Evolutionary conservation across 2,113 vertebrate species (phyloP), one percentile per base, ranked within the genome.

Genomic region (Pedionomus torquatus): DNA sequence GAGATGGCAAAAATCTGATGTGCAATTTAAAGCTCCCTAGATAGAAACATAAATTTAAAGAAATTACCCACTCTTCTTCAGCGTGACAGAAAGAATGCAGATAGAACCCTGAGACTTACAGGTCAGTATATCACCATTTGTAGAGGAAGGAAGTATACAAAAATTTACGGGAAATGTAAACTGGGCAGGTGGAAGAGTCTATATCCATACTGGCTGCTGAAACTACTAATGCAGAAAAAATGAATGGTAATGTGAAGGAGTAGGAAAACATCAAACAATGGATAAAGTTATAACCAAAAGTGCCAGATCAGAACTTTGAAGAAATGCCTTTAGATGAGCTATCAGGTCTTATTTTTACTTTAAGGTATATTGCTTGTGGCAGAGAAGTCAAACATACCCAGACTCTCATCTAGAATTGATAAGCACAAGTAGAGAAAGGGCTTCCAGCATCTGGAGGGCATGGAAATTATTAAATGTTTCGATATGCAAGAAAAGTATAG

Each of bases 31-130:
- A 89, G 51, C 35, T 89, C 83, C 89, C 72, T 37, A 10, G 77
- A 55, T 33, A 91, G 91, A 92, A 95, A 70, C 25, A 92, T 10
- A 92, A 78, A 82, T 95, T 51, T 44, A 66, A 92, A 95, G 37
- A 78, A 90, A 94, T 55, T 87, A 81, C 46, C 19, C 41, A 30
- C 35, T 78, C 12, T n/a, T n/a, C n/a, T n/a, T n/a, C n/a, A n/a
- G n/a, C 95, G 33, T 55, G 80, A 84, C 61, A 35, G 83, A 83
- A 93, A 58, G 30, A 83, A 84, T 43, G 23, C 72, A 89, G 72
- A 63, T 15, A 77, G 46, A 94, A 78, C n/a, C 39, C 43, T 35
- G 15, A 17, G 68, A 63, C 63, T 77, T 92, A 54, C 23, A 86
- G 60, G 79, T 66, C 55, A 33, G 55, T 78, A 20, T 70, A 75